Evolutionary conservation across 2,888 invertebrate genomes (phyloP).

Genomic region (Rhabditoides inermis): DNA sequence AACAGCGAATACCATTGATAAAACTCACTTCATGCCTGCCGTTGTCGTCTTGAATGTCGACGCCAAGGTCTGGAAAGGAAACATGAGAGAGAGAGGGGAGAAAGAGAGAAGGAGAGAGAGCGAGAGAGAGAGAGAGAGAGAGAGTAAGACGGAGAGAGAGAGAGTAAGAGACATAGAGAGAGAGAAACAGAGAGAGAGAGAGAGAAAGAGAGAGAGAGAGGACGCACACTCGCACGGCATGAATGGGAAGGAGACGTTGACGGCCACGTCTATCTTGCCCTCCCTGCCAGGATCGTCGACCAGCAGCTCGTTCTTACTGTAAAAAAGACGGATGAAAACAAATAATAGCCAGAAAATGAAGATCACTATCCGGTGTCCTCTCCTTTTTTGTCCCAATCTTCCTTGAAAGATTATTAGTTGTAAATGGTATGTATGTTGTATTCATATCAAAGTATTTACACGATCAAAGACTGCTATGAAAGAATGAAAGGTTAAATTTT

Average conservation of each 20-base stretch:
- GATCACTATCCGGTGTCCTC: background rate
- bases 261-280: constrained; percentile 58
- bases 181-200: background rate
- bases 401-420: too few species aligned
- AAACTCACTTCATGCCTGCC: constrained; percentile 60
- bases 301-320: constrained; percentile 55
- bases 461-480: too few species aligned
- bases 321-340: background rate
- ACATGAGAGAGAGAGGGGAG: constrained; percentile 4
- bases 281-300: constrained; percentile 59
- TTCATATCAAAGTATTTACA: too few species aligned
- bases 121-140: too few species aligned
- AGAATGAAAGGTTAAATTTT: too few species aligned
- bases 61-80: constrained; percentile 56
- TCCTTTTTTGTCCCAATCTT: too few species aligned
- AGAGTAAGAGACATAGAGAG: background rate
- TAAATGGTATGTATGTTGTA: too few species aligned
- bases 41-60: constrained; percentile 62
- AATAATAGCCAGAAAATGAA: background rate
- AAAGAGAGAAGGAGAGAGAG: background rate
- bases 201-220: background rate
- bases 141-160: constrained; percentile 5
- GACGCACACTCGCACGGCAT: constrained; percentile 58
- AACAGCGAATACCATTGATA: constrained; percentile 41
- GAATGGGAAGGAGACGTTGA: constrained; percentile 58